Conservation (phyloP, 2,888 invertebrate genomes). For the Polydrusus tereticollis region DNA sequence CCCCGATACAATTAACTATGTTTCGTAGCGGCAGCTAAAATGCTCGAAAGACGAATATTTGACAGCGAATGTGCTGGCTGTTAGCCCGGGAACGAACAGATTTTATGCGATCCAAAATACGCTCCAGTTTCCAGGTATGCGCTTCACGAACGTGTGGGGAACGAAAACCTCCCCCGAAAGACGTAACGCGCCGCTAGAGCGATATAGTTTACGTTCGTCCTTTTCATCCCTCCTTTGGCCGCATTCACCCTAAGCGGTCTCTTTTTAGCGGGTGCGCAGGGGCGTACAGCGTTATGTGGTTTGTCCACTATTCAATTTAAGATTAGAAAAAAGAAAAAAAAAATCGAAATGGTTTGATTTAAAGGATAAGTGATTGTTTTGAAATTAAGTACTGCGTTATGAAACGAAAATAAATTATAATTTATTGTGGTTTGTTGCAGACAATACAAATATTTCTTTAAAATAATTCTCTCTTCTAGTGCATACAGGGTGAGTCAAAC, state of each 20-base stretch:
- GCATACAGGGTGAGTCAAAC: too few relatives aligned
- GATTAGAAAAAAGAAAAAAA: constrained; percentile 29
- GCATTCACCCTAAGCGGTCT: constrained; percentile 57
- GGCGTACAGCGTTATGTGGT: constrained; percentile 28
- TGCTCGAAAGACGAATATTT: constrained; percentile 57
- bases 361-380: neutral
- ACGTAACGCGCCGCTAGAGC: constrained; percentile 57
- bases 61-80: constrained; percentile 57
- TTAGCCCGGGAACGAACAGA: constrained; percentile 60
- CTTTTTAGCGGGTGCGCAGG: constrained; percentile 57
- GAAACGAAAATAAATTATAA: too few relatives aligned
- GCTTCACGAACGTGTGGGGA: neutral
- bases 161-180: constrained; percentile 44
- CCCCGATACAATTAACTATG: constrained; percentile 25
- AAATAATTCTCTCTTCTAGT: too few relatives aligned
- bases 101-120: constrained; percentile 28
- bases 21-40: constrained; percentile 48
- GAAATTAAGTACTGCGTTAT: neutral
- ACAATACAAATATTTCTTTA: too few relatives aligned
- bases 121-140: constrained; percentile 4
- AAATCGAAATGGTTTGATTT: constrained; percentile 17
- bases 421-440: too few relatives aligned
- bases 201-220: constrained; percentile 55
- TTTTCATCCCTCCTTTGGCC: constrained; percentile 62
- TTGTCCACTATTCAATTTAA: constrained; percentile 41